These are phyloP conservation scores for Hydropotes inermis DNA, from an alignment of 2,113 vertebrate species.

Conservation along the genomic window DNA sequence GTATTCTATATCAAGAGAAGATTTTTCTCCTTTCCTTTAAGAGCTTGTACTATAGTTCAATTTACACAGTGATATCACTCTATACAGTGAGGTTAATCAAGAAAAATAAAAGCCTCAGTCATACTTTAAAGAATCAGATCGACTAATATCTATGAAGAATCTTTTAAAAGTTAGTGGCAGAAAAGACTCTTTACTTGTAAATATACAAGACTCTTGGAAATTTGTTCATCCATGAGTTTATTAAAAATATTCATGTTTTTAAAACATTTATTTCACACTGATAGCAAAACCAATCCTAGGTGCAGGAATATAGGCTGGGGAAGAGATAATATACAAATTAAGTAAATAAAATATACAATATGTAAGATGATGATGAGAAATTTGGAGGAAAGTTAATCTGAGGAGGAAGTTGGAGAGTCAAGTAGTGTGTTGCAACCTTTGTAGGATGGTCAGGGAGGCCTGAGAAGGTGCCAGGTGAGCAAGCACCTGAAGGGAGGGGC, in stretches of 20 bases:
- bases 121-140: neutral
- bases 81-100: neutral
- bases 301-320: neutral
- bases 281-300: neutral
- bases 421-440: neutral
- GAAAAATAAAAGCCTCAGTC: neutral
- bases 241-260: neutral
- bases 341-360: neutral
- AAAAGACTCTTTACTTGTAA: neutral
- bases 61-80: neutral
- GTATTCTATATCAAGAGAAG: neutral
- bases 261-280: neutral
- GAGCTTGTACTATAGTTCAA: neutral
- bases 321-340: neutral
- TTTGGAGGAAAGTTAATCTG: slow-evolving; percentile 3
- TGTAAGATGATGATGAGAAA: neutral
- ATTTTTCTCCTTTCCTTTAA: neutral
- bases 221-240: neutral
- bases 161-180: neutral
- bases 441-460: neutral
- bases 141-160: neutral
- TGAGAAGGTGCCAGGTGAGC: neutral
- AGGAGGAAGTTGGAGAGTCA: neutral
- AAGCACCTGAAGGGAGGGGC: neutral
- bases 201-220: neutral